Evolutionary conservation across 2,797 vertebrate genomes (phyloP).

Genomic region (Acrocephalus scirpaceus): DNA sequence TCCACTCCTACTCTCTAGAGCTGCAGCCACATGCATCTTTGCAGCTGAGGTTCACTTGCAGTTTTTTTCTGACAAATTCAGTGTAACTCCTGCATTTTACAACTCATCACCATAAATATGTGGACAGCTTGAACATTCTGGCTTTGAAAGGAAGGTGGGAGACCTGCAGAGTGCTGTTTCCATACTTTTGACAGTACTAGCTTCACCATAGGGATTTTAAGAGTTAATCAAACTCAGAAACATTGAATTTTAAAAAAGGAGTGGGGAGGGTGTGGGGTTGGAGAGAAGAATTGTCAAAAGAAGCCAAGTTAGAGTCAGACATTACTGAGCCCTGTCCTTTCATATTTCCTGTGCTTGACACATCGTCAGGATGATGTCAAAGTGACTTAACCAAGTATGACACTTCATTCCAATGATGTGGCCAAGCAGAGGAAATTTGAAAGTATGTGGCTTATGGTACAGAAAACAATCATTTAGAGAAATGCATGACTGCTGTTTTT

Average conservation of each 20-base stretch:
- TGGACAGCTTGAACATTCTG: neutral
- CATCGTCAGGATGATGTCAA: conserved; percentile 57
- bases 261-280: neutral
- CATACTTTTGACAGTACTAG: neutral
- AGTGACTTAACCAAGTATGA: conserved; percentile 37
- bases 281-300: conserved; percentile 2
- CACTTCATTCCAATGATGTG: conserved; percentile 63
- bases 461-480: conserved; percentile 53
- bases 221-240: conserved; percentile 42
- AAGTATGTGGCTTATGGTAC: conserved; percentile 41
- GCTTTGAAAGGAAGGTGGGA: neutral
- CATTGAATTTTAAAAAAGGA: neutral
- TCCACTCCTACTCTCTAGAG: neutral
- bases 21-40: neutral
- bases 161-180: neutral
- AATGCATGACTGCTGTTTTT: conserved; percentile 52
- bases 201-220: neutral
- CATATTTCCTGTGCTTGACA: conserved; percentile 60
- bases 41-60: neutral
- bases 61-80: neutral
- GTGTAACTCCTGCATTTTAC: neutral
- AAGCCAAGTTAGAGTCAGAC: conserved; percentile 16
- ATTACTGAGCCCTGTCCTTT: conserved; percentile 33
- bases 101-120: neutral
- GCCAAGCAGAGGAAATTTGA: conserved; percentile 54